phyloP scores from a whole-genome alignment of 2,888 invertebrate species.

The Scaptomyza polygonia region DNA sequence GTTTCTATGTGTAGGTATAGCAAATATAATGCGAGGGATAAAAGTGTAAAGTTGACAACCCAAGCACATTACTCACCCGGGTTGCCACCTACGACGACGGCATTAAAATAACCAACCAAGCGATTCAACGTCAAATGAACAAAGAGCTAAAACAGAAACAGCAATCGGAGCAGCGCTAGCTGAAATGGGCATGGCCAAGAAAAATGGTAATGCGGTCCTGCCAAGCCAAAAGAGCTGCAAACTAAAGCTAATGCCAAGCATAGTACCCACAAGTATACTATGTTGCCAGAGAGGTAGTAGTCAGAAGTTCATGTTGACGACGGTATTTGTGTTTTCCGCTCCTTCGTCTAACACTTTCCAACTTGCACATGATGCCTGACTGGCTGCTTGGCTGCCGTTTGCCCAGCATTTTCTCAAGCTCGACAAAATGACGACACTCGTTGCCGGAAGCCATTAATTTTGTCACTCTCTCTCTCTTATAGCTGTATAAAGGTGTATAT shows the following conservation, averaged over 20 bases:
- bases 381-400: conserved; percentile 20
- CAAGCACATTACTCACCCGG: conserved; percentile 79
- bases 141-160: conserved; percentile 63
- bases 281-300: conserved; percentile 57
- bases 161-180: conserved; percentile 38
- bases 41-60: conserved; percentile 81
- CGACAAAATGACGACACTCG: conserved; percentile 67
- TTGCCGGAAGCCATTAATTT: conserved; percentile 79
- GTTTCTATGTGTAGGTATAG: conserved; percentile 65
- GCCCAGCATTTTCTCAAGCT: conserved; percentile 53
- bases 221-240: conserved; percentile 22
- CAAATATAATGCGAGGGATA: conserved; percentile 79
- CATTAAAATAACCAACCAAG: conserved; percentile 77
- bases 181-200: conserved; percentile 75
- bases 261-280: conserved; percentile 36
- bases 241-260: conserved; percentile 17
- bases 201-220: conserved; percentile 72
- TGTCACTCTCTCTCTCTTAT: conserved; percentile 70
- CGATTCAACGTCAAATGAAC: conserved; percentile 77
- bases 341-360: conserved; percentile 23
- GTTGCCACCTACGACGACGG: conserved; percentile 65
- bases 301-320: conserved; percentile 55
- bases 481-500: conserved; percentile 58
- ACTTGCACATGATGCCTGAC: conserved; percentile 53
- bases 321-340: conserved; percentile 26